phyloP scores from a whole-genome alignment of 2,888 invertebrate genomes.

The Heterodera filipjevi region DNA sequence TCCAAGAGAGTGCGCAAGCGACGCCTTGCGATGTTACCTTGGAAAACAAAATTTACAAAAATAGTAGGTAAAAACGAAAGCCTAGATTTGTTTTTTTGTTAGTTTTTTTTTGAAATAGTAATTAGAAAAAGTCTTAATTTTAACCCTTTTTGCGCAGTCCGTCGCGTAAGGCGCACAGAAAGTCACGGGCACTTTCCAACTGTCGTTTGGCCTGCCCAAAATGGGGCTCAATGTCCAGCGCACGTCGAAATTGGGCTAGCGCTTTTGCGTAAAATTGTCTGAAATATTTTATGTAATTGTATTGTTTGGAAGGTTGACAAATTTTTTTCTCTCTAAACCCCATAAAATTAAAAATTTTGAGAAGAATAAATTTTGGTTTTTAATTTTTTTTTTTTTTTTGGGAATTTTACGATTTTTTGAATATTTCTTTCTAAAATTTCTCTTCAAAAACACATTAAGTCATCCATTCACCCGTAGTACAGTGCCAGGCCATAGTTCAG shows the following conservation, averaged over 20 bases:
- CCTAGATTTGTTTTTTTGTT: background rate
- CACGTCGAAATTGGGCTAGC: slow-evolving; percentile 26
- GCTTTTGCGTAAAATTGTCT: slow-evolving; percentile 33
- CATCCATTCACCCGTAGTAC: background rate
- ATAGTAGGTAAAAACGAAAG: background rate
- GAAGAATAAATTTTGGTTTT: too few species aligned
- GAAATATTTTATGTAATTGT: background rate
- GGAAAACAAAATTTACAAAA: background rate
- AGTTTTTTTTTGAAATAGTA: background rate
- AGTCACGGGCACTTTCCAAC: slow-evolving; percentile 2
- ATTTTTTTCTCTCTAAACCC: too few species aligned
- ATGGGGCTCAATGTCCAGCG: slow-evolving; percentile 37
- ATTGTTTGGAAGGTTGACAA: too few species aligned
- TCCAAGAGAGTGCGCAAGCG: background rate
- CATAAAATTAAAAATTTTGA: too few species aligned
- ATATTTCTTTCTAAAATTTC: too few species aligned
- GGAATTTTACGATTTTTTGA: too few species aligned
- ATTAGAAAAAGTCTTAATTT: background rate
- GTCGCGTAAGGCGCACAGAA: background rate
- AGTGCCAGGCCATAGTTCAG: slow-evolving; percentile 33
- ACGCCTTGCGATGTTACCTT: background rate
- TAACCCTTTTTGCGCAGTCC: background rate
- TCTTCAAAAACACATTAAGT: too few species aligned
- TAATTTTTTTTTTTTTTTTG: too few species aligned
- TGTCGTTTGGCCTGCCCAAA: slow-evolving; percentile 31